A percentile compares a stretch with the other conserved stretches of the same genome.
phyloP scores from a whole-genome alignment of 2,797 vertebrate species.

The Scolopax bukidnonensis region DNA sequence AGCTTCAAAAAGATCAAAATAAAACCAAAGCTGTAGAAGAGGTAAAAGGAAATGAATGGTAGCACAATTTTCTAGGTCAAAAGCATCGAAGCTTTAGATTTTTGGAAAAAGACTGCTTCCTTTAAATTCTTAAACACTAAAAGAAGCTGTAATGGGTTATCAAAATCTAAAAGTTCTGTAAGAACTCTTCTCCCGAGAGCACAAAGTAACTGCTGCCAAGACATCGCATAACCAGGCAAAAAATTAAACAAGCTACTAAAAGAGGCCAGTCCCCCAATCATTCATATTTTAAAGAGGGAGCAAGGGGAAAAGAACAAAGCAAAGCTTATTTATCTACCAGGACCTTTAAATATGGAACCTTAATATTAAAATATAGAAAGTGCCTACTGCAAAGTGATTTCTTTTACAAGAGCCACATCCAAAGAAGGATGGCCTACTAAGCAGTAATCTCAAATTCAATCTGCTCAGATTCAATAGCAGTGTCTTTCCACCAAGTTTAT shows the following conservation, averaged over 20 bases:
- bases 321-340: not conserved
- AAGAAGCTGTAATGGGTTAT: not conserved
- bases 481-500: not conserved
- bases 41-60: not conserved
- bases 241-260: not conserved
- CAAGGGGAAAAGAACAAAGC: not conserved
- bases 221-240: not conserved
- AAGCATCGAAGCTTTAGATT: not conserved
- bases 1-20: not conserved
- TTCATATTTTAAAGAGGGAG: conserved; percentile 3
- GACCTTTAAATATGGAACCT: not conserved
- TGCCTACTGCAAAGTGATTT: not conserved
- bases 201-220: not conserved
- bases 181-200: not conserved
- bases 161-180: not conserved
- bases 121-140: not conserved
- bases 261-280: not conserved
- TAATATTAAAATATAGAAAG: not conserved
- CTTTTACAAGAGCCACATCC: not conserved
- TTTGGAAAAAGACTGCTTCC: not conserved
- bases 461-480: not conserved
- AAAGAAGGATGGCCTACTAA: not conserved
- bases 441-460: not conserved
- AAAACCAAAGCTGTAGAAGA: not conserved
- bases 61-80: not conserved